A percentile compares a stretch with the other conserved stretches of the same genome.
These are phyloP conservation scores for Paramisgurnus dabryanus DNA, from an alignment of 2,113 vertebrate species.

Conservation along the genomic window DNA sequence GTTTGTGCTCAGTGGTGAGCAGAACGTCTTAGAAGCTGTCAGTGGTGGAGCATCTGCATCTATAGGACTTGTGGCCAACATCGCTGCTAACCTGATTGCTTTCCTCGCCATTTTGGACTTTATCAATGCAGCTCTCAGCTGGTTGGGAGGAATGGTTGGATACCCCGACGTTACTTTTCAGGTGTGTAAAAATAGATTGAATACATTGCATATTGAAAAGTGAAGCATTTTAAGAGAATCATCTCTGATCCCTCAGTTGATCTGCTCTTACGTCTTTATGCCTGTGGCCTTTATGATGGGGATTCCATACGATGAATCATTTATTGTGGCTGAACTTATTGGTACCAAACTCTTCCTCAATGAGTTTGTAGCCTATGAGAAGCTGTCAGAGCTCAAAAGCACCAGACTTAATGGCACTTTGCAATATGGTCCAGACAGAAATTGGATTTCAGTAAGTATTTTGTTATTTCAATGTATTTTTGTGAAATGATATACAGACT, in stretches of 20 bases:
- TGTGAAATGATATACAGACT: too few species aligned
- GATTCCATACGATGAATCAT: constrained; percentile 81
- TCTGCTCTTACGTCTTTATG: constrained; percentile 92
- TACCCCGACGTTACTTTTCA: constrained; percentile 83
- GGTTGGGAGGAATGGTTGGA: constrained; percentile 88
- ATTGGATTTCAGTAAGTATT: constrained; percentile 88
- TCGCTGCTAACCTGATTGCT: constrained; percentile 87
- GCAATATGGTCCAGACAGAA: constrained; percentile 63
- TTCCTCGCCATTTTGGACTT: constrained; percentile 89
- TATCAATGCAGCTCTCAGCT: constrained; percentile 81
- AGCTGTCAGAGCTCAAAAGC: constrained; percentile 77
- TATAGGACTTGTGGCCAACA: constrained; percentile 84
- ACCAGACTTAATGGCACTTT: constrained; percentile 77
- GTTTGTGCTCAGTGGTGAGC: constrained; percentile 75
- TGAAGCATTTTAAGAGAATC: constrained; percentile 13
- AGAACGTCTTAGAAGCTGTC: constrained; percentile 89
- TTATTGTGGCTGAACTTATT: constrained; percentile 83
- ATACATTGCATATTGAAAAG: not conserved
- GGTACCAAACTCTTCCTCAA: constrained; percentile 94
- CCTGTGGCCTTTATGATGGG: constrained; percentile 94
- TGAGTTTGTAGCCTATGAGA: constrained; percentile 90
- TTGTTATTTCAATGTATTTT: too few species aligned
- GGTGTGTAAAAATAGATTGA: constrained; percentile 67
- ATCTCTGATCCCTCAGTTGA: constrained; percentile 71
- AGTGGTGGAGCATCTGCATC: constrained; percentile 85